A percentile compares a stretch with the other conserved stretches of the same genome.
These are phyloP conservation scores for Fregata magnificens DNA, from an alignment of 2,113 vertebrate genomes.

Conservation along the genomic window DNA sequence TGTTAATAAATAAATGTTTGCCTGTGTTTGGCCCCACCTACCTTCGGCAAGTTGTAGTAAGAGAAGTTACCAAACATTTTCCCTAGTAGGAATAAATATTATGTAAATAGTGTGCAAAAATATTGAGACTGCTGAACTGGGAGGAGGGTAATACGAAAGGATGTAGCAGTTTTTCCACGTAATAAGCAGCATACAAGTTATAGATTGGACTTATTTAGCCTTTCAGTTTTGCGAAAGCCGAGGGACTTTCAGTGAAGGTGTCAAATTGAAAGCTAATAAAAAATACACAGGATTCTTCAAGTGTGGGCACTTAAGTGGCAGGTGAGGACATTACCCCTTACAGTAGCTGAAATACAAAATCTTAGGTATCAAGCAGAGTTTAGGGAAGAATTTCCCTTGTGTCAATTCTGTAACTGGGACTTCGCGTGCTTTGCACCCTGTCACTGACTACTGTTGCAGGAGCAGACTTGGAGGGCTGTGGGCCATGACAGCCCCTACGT, in stretches of 20 bases:
- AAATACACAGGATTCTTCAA: background rate
- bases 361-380: background rate
- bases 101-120: background rate
- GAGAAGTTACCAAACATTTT: background rate
- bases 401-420: background rate
- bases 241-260: background rate
- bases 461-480: background rate
- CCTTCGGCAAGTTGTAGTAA: background rate
- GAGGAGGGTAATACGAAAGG: background rate
- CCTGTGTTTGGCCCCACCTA: background rate
- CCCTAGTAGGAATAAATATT: background rate
- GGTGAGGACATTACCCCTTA: background rate
- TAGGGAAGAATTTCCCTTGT: background rate
- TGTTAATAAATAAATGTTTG: background rate
- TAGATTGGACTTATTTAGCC: background rate
- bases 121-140: background rate
- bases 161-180: background rate
- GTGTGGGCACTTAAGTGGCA: background rate
- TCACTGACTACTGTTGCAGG: background rate
- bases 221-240: background rate
- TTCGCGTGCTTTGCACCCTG: background rate
- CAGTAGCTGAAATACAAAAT: background rate
- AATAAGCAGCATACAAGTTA: background rate
- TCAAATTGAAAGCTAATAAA: background rate
- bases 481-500: accelerated